Evolutionary conservation across 1,140 invertebrate species (phyloP), one percentile per base, ranked within the genome.

Genomic region (Pectinophora gossypiella): DNA sequence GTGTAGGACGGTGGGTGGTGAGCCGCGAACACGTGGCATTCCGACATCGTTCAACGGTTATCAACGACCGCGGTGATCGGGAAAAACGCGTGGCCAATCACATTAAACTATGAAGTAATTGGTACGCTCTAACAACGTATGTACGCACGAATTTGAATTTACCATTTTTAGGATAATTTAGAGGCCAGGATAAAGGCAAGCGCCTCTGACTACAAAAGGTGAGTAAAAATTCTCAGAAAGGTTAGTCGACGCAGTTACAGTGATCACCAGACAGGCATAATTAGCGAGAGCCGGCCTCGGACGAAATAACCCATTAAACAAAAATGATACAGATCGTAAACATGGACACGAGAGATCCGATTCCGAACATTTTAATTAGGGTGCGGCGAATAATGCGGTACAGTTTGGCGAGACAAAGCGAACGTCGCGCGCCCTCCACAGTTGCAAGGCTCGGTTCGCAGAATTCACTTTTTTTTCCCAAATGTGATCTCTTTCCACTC

Each of bases 341-440:
- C 48, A 50, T 22, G 45, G 40, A 61, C 68, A 56, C 62, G 54
- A 58, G 49, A 59, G 68, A 78, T 83, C 64, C 61, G 66, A 76
- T 80, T 75, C 68, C 59, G 65, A 75, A 84, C 76, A 71, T 82
- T 84, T 81, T 84, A 82, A 84, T 84, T 84, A 81, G 73, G 70
- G 63, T 61, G 56, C 65, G 54, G 56, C 61, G 55, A 12, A 61
- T 57, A 56, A 51, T 57, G 51, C 63, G 61, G 68, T 76, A 68
- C 54, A 60, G 59, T 65, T 67, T 62, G n/a, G 42, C 61, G 60
- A 61, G 53, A 68, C 61, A 61, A 68, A 68, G 49, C 56, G 43
- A 44, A 13, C 42, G 42, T 12, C 36, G 16, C 5, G 23, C 23
- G 23, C 23, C 23, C 5, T 5, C 23, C 12, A 12, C 23, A 6